Percentiles rank a stretch among this genome's conserved stretches.
These are phyloP conservation scores for Actinostola sp. DNA, from an alignment of 92 coral and sea anemone genomes.

Conservation along the genomic window DNA sequence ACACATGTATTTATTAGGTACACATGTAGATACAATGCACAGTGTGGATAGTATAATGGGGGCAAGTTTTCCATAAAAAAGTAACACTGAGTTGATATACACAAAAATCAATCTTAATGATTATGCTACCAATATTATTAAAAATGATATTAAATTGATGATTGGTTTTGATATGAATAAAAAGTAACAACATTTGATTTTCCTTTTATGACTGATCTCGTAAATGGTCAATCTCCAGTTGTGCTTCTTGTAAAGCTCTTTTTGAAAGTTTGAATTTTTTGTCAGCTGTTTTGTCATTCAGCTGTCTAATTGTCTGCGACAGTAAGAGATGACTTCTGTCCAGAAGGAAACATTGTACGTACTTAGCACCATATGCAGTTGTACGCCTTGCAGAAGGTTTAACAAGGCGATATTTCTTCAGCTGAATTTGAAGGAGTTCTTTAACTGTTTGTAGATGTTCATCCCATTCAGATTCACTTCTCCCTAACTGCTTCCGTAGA, in stretches of 20 bases:
- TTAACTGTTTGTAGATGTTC: slow-evolving; percentile 62
- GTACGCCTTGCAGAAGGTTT: slow-evolving; percentile 58
- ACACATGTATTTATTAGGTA: no score
- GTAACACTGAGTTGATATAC: no score
- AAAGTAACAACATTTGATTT: background rate
- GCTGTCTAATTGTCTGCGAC: slow-evolving; percentile 67
- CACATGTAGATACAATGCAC: no score
- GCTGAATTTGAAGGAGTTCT: slow-evolving; percentile 59
- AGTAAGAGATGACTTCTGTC: slow-evolving; percentile 69
- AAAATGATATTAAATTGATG: background rate
- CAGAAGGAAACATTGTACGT: slow-evolving; percentile 64
- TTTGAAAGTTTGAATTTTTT: slow-evolving; percentile 80
- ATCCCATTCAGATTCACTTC: slow-evolving; percentile 69
- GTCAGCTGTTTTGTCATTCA: slow-evolving; percentile 79
- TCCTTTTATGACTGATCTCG: slow-evolving; percentile 5
- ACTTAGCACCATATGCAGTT: slow-evolving; percentile 45
- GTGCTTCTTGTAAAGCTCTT: slow-evolving; percentile 71
- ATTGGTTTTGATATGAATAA: background rate
- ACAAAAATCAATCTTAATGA: no score
- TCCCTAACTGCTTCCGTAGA: slow-evolving; percentile 64
- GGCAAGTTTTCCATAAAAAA: no score
- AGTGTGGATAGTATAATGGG: no score
- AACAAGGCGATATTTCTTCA: slow-evolving; percentile 81
- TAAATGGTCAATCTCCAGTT: slow-evolving; percentile 36
- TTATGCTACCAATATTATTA: background rate